These are phyloP conservation scores for Pseudochaenichthys georgianus DNA, from an alignment of 2,797 vertebrate species.

Conservation along the genomic window DNA sequence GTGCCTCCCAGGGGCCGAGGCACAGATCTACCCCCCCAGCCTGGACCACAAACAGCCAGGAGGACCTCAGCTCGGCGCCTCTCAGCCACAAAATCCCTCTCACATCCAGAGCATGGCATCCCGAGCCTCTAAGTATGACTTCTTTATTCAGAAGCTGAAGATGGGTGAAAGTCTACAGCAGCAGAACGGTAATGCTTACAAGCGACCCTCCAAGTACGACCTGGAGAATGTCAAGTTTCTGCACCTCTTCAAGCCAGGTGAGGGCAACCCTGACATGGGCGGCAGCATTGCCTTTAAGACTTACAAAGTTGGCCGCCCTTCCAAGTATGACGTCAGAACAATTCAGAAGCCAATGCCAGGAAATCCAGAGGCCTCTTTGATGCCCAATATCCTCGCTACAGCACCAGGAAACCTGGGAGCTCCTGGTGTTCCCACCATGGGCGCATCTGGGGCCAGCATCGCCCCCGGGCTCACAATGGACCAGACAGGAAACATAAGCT, in stretches of 20 bases:
- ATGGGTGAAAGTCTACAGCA: constrained; percentile 93
- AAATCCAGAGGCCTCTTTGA: constrained; percentile 88
- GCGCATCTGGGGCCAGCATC: constrained; percentile 74
- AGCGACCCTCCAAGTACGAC: constrained; percentile 97
- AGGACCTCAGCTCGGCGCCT: constrained; percentile 75
- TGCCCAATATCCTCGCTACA: constrained; percentile 86
- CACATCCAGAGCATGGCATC: constrained; percentile 93
- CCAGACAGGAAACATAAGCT: constrained; percentile 90
- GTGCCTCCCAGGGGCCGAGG: constrained; percentile 82
- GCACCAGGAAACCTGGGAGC: constrained; percentile 86
- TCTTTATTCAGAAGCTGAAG: constrained; percentile 98
- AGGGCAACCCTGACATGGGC: constrained; percentile 97
- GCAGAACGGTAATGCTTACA: constrained; percentile 95
- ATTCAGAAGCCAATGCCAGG: constrained; percentile 93
- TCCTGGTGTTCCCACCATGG: constrained; percentile 74
- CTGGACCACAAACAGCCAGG: constrained; percentile 92
- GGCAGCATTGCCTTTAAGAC: constrained; percentile 99
- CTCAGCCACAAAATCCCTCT: constrained; percentile 86
- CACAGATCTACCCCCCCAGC: constrained; percentile 85
- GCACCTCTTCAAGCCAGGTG: constrained; percentile 98
- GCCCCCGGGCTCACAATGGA: constrained; percentile 85
- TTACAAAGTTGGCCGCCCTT: constrained; percentile 96
- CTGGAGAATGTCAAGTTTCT: constrained; percentile 98
- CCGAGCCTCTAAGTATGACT: constrained; percentile 96
- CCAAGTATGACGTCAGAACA: constrained; percentile 96